phyloP scores from a whole-genome alignment of 2,797 vertebrate species.

The Semotilus atromaculatus region DNA sequence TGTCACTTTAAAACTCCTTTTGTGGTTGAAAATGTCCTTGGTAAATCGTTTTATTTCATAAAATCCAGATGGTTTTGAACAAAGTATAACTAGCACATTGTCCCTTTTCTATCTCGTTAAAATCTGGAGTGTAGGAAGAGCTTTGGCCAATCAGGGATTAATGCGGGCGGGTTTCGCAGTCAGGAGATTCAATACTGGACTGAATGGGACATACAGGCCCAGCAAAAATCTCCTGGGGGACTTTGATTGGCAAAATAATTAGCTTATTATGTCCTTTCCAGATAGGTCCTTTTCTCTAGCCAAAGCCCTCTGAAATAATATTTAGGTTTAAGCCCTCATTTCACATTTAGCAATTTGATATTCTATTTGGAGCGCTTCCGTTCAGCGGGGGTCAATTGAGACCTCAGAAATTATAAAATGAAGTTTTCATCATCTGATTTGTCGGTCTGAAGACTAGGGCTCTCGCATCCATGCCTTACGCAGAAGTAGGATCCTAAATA shows the following conservation, averaged over 20 bases:
- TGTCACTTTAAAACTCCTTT: slow-evolving; percentile 38
- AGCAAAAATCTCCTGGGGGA: slow-evolving; percentile 64
- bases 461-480: slow-evolving; percentile 11
- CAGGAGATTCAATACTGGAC: slow-evolving; percentile 66
- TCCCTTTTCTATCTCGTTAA: slow-evolving; percentile 70
- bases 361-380: slow-evolving; percentile 69
- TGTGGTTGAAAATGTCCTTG: slow-evolving; percentile 52
- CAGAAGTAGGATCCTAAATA: slow-evolving; percentile 35
- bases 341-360: slow-evolving; percentile 79
- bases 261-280: slow-evolving; percentile 70
- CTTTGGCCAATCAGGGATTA: slow-evolving; percentile 80
- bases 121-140: slow-evolving; percentile 76
- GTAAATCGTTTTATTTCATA: slow-evolving; percentile 54
- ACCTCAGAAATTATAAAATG: slow-evolving; percentile 51
- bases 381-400: slow-evolving; percentile 56
- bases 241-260: slow-evolving; percentile 85
- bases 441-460: slow-evolving; percentile 35
- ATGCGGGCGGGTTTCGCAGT: slow-evolving; percentile 65
- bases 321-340: slow-evolving; percentile 79
- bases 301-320: slow-evolving; percentile 75
- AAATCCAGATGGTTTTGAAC: slow-evolving; percentile 42
- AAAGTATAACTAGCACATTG: slow-evolving; percentile 67
- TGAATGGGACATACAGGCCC: slow-evolving; percentile 62
- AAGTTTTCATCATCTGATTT: slow-evolving; percentile 54
- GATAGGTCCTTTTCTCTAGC: slow-evolving; percentile 52